Percentiles rank a stretch among this genome's conserved stretches.
phyloP scores from a whole-genome alignment of 2,113 vertebrate genomes.

The Ageneiosus marmoratus region DNA sequence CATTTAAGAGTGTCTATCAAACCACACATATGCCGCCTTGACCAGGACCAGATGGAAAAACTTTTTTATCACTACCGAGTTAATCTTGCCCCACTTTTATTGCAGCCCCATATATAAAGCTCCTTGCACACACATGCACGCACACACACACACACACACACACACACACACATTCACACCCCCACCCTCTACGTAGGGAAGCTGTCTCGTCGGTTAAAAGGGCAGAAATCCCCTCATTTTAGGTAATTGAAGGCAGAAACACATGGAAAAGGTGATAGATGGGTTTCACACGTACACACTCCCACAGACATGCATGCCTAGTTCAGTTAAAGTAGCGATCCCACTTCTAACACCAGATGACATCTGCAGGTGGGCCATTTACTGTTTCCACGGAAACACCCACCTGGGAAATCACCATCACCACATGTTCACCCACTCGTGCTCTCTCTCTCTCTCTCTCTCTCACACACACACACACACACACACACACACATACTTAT shows the following conservation, averaged over 20 bases:
- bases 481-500: not conserved
- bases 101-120: slow-evolving; percentile 38
- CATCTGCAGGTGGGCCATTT: slow-evolving; percentile 53
- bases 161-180: not conserved
- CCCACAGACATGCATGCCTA: not conserved
- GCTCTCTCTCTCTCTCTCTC: too few relatives aligned
- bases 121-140: slow-evolving; percentile 40
- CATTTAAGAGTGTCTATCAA: slow-evolving; percentile 68
- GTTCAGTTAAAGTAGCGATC: slow-evolving; percentile 43
- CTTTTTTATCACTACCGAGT: slow-evolving; percentile 26
- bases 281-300: slow-evolving; percentile 34
- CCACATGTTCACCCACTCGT: slow-evolving; percentile 17
- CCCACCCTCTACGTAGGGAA: slow-evolving; percentile 6
- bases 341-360: slow-evolving; percentile 38
- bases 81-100: slow-evolving; percentile 27
- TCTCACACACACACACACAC: not conserved
- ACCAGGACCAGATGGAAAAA: slow-evolving; percentile 51
- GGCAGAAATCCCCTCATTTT: slow-evolving; percentile 65
- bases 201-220: slow-evolving; percentile 56
- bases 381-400: slow-evolving; percentile 50
- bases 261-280: slow-evolving; percentile 46
- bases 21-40: slow-evolving; percentile 59
- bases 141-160: not conserved
- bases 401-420: slow-evolving; percentile 52
- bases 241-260: slow-evolving; percentile 62